Evolutionary conservation across 2,888 invertebrate genomes (phyloP).

Genomic region (Zootermopsis nevadensis): DNA sequence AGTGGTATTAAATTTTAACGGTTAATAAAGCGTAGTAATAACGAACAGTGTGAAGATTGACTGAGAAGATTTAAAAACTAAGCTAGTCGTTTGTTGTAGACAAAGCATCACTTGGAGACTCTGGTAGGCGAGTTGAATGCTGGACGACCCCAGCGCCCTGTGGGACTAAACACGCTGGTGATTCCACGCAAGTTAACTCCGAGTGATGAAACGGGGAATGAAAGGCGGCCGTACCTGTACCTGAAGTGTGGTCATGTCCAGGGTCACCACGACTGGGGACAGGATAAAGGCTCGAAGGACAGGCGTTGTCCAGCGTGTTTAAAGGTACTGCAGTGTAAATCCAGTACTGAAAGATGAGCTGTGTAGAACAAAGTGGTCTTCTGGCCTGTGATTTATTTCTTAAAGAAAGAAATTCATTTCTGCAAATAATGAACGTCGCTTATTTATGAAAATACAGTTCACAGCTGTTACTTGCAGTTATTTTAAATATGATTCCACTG

Average conservation of each 20-base stretch:
- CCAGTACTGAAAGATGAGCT: too few species aligned
- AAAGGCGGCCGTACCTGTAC: slow-evolving; percentile 91
- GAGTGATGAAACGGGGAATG: slow-evolving; percentile 57
- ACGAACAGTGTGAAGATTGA: too few species aligned
- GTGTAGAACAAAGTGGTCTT: too few species aligned
- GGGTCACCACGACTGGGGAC: slow-evolving; percentile 95
- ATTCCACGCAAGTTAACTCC: slow-evolving; percentile 85
- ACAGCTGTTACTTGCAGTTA: too few species aligned
- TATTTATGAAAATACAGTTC: too few species aligned
- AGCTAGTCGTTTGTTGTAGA: slow-evolving; percentile 68
- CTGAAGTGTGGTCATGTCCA: slow-evolving; percentile 99
- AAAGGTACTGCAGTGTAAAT: slow-evolving; percentile 65
- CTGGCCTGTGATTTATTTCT: too few species aligned
- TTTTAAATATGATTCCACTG: too few species aligned
- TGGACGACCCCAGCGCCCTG: slow-evolving; percentile 96
- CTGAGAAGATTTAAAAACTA: slow-evolving; percentile 36
- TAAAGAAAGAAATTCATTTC: too few species aligned
- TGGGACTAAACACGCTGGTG: slow-evolving; percentile 97
- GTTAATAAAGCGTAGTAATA: too few species aligned
- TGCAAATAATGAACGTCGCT: too few species aligned
- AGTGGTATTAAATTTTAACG: too few species aligned
- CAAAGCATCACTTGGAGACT: slow-evolving; percentile 90
- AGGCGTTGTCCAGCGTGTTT: slow-evolving; percentile 96
- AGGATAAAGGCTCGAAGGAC: slow-evolving; percentile 82
- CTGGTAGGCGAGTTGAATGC: slow-evolving; percentile 97